phyloP scores from a whole-genome alignment of 1,140 invertebrate genomes.

The Acyrthosiphon pisum region DNA sequence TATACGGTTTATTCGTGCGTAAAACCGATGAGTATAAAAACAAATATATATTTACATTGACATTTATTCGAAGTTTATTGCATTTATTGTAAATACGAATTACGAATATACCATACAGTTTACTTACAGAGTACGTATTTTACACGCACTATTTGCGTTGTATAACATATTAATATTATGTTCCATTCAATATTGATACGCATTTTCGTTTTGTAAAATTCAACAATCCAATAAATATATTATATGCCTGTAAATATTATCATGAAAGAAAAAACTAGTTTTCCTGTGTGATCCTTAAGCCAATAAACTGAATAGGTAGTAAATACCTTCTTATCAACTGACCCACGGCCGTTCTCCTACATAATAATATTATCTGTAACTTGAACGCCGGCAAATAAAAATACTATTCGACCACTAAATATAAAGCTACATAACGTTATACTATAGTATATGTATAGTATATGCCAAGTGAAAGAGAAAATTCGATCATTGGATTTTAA shows the following conservation, averaged over 20 bases:
- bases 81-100: background rate
- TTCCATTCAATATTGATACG: background rate
- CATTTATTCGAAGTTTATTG: background rate
- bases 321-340: background rate
- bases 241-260: background rate
- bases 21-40: background rate
- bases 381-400: background rate
- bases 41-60: constrained; percentile 8
- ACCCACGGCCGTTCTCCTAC: background rate
- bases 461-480: constrained; percentile 8
- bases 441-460: too few relatives aligned
- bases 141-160: constrained; percentile 28
- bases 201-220: background rate
- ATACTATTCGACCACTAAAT: too few relatives aligned
- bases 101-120: background rate
- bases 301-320: background rate
- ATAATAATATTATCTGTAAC: background rate
- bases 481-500: background rate
- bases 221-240: background rate
- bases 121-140: background rate
- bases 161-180: background rate
- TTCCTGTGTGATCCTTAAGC: background rate
- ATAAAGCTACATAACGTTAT: background rate
- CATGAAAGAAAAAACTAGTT: background rate
- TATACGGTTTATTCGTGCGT: background rate